These are phyloP conservation scores for Eupithecia subfuscata DNA, from an alignment of 2,888 invertebrate genomes.

Conservation along the genomic window DNA sequence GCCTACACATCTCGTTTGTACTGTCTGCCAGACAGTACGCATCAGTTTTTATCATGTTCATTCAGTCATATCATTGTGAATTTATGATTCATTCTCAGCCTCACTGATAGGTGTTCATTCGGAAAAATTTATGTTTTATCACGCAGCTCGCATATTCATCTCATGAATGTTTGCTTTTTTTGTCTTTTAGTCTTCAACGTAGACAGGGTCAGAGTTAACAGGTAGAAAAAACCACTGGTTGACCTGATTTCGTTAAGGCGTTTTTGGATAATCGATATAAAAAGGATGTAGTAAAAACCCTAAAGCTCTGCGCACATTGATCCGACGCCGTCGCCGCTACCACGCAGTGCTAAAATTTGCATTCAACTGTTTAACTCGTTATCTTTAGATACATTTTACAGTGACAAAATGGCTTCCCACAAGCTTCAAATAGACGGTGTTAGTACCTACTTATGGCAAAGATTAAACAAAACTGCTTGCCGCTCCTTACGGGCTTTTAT, in stretches of 20 bases:
- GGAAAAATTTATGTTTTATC: slow-evolving; percentile 71
- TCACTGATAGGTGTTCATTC: slow-evolving; percentile 29
- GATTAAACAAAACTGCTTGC: background rate
- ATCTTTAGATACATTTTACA: too few relatives aligned
- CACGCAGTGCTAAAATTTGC: too few relatives aligned
- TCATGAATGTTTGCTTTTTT: slow-evolving; percentile 62
- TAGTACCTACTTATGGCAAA: background rate
- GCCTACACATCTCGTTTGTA: background rate
- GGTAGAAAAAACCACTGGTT: background rate
- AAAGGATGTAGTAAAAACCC: background rate
- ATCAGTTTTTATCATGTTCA: slow-evolving; percentile 13
- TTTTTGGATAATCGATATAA: background rate
- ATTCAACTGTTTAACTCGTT: too few relatives aligned
- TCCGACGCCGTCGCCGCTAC: too few relatives aligned
- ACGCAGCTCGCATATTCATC: slow-evolving; percentile 74
- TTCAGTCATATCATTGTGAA: slow-evolving; percentile 26
- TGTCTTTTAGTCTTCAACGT: slow-evolving; percentile 44
- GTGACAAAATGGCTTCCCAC: too few relatives aligned
- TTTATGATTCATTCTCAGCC: slow-evolving; percentile 27
- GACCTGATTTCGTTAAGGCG: background rate
- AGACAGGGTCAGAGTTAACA: slow-evolving; percentile 7
- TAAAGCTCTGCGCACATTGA: too few relatives aligned
- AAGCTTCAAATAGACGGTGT: background rate
- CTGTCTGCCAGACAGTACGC: slow-evolving; percentile 7
- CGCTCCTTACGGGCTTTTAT: background rate